phyloP scores from a whole-genome alignment of 1,140 invertebrate species.

The Trachymyrmex cornetzi region DNA sequence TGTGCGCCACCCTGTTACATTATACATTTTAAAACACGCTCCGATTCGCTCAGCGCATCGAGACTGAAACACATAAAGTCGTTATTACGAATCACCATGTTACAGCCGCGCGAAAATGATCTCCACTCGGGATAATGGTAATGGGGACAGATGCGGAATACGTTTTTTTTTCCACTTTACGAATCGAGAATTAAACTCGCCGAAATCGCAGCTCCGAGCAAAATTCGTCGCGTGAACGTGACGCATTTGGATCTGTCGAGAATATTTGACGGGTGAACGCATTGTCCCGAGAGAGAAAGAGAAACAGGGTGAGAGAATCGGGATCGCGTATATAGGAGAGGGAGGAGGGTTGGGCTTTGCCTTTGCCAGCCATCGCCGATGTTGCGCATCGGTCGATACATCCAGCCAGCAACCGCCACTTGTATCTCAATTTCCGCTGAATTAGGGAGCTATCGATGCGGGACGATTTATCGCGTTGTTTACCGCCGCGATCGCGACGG shows the following conservation, averaged over 20 bases:
- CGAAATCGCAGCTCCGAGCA: conserved; percentile 15
- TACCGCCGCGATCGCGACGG: conserved; percentile 39
- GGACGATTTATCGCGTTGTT: conserved; percentile 64
- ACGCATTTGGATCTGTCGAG: conserved; percentile 45
- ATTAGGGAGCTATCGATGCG: conserved; percentile 59
- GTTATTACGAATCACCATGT: conserved; percentile 21
- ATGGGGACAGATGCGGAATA: conserved; percentile 15
- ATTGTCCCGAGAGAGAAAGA: conserved; percentile 26
- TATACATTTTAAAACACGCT: conserved; percentile 38
- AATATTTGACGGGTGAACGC: conserved; percentile 56
- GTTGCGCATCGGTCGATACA: conserved; percentile 57
- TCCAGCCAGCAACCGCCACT: conserved; percentile 58
- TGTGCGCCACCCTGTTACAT: background rate
- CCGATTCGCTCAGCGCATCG: background rate
- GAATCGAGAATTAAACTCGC: conserved; percentile 40
- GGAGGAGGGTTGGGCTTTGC: conserved; percentile 24
- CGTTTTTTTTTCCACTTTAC: background rate
- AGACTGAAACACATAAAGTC: conserved; percentile 17
- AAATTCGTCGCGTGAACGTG: conserved; percentile 26
- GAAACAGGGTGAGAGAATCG: conserved; percentile 13
- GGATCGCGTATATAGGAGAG: background rate
- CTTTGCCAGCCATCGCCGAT: conserved; percentile 54
- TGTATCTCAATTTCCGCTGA: conserved; percentile 65
- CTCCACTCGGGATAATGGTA: conserved; percentile 21
- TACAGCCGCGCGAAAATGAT: conserved; percentile 34